These are phyloP conservation scores for Acrocephalus kingi DNA, from an alignment of 2,113 vertebrate species.

Conservation along the genomic window DNA sequence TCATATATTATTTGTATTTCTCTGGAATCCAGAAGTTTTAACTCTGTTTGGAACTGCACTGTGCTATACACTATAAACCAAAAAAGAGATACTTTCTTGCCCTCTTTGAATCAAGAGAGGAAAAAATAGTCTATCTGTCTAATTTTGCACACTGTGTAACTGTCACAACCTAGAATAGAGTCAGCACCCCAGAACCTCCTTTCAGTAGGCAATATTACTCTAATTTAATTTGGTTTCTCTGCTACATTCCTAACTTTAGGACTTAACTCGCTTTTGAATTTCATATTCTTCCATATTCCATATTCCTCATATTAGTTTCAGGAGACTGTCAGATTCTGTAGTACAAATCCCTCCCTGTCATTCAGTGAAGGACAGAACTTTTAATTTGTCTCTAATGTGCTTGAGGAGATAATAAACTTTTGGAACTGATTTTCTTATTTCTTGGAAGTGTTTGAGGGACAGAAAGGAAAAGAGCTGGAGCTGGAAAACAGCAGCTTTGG, in stretches of 20 bases:
- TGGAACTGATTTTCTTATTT: not conserved
- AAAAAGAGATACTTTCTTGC: not conserved
- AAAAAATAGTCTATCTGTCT: not conserved
- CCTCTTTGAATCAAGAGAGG: not conserved
- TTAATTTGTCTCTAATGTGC: not conserved
- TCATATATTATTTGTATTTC: not conserved
- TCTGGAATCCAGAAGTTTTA: not conserved
- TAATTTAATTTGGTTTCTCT: not conserved
- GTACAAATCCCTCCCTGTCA: not conserved
- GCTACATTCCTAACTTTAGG: not conserved
- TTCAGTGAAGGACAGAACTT: not conserved
- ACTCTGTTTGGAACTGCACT: not conserved
- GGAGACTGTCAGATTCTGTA: not conserved
- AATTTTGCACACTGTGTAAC: not conserved
- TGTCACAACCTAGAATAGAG: not conserved
- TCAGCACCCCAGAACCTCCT: not conserved
- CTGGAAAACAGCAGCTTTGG: not conserved
- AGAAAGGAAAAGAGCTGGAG: not conserved
- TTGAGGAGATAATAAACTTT: not conserved
- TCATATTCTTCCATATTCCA: not conserved
- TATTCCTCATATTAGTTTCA: not conserved
- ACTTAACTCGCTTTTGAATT: not conserved
- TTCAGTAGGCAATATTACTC: not conserved
- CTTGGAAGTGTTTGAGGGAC: not conserved
- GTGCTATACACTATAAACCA: not conserved